A percentile compares a stretch with the other conserved stretches of the same genome.
phyloP scores from a whole-genome alignment of 1,140 invertebrate species.

The Archivesica marissinica region DNA sequence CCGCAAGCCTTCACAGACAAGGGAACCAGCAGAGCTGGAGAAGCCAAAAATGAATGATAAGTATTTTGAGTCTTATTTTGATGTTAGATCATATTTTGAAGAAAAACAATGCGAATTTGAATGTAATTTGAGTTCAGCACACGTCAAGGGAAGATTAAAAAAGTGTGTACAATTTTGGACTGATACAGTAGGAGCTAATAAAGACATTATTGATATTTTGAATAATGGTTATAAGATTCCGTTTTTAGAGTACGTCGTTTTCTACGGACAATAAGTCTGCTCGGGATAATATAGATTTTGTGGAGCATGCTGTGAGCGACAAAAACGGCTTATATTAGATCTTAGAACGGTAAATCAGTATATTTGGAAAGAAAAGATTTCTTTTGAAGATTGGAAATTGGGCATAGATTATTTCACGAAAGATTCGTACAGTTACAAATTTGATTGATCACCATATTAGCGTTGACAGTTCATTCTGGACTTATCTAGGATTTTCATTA shows the following conservation, averaged over 20 bases:
- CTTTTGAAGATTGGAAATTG: constrained; percentile 1
- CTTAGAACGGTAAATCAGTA: neutral
- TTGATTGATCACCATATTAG: neutral
- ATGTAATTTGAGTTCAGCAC: neutral
- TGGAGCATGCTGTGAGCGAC: neutral
- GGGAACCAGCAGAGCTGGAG: neutral
- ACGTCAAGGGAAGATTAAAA: neutral
- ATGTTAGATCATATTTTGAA: neutral
- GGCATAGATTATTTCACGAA: neutral
- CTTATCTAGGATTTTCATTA: neutral
- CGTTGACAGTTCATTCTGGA: neutral
- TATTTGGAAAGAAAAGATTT: neutral
- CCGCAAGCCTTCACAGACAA: neutral
- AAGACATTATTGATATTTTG: neutral
- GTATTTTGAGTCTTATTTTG: neutral
- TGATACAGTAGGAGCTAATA: constrained; percentile 4
- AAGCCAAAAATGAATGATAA: neutral
- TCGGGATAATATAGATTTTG: constrained; percentile 18
- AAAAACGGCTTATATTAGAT: constrained; percentile 10
- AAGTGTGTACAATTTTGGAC: neutral
- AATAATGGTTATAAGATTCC: neutral
- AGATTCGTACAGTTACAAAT: neutral
- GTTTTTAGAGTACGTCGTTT: neutral
- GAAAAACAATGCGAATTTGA: neutral
- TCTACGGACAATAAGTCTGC: neutral